A percentile compares a stretch with the other conserved stretches of the same genome.
phyloP scores from a whole-genome alignment of 2,888 invertebrate genomes.

The Aromia moschata region DNA sequence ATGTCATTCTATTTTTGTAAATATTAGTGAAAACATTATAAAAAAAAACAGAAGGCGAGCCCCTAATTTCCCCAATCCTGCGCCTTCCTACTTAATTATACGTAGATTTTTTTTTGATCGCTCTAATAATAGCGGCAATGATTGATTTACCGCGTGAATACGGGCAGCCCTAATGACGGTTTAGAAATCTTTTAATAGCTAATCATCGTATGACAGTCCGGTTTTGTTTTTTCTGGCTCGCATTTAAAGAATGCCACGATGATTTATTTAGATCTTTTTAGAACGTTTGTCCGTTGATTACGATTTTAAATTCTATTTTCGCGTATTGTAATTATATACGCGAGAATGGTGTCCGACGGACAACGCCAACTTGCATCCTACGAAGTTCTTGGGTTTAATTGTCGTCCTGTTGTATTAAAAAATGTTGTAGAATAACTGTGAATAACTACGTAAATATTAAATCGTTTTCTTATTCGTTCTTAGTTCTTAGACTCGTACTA shows the following conservation, averaged over 20 bases:
- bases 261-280: conserved; percentile 55
- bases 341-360: conserved; percentile 40
- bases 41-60: too few species aligned
- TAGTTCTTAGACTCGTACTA: too few species aligned
- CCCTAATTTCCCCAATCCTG: background rate
- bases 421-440: too few species aligned
- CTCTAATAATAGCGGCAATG: conserved; percentile 30
- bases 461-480: too few species aligned
- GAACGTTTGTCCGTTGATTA: conserved; percentile 52
- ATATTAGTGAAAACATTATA: too few species aligned
- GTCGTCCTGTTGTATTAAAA: too few species aligned
- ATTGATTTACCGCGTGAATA: conserved; percentile 39
- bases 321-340: conserved; percentile 51
- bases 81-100: conserved; percentile 1
- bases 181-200: conserved; percentile 52
- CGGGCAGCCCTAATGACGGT: conserved; percentile 39
- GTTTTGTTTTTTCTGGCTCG: conserved; percentile 52
- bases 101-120: conserved; percentile 4
- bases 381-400: conserved; percentile 1
- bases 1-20: too few species aligned
- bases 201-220: conserved; percentile 51
- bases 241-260: conserved; percentile 49
- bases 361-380: background rate
- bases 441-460: too few species aligned
- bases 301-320: conserved; percentile 53